Evolutionary conservation across 2,888 invertebrate species (phyloP), one percentile per base, ranked within the genome.

Genomic region (Mythimna loreyi): DNA sequence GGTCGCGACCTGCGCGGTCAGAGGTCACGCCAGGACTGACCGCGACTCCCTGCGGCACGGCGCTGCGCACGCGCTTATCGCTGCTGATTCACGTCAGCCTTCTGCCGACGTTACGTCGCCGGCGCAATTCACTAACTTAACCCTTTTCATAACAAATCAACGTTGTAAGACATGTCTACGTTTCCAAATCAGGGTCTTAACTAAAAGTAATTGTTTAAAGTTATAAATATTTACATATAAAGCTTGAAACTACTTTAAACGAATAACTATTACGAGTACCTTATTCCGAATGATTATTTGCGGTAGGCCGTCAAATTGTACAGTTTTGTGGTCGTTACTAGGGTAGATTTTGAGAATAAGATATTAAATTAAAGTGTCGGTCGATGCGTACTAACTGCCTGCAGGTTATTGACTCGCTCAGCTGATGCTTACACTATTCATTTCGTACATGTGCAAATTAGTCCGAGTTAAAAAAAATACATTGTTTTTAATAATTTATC

Each of bases 11-110:
- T 85, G 77, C 83, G 81, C 92, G 92, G 93, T 92, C 93, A 92
- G 92, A 92, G 94, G 94, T 94, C 93, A 92, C 85, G 80, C 83
- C 86, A 85, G 84, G 72, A 92, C 93, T 92, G 93, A 79, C 82
- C 80, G 79, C 52, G 25, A 69, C 28, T 43, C 6, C 50, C 28
- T 36, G 55, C 2, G 67, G 78, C 75, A 65, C 82, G 72, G 68
- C 82, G 76, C 49, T 40, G 66, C 71, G 83, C 76, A 83, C 50
- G 66, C 76, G 80, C 88, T 90, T 89, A 92, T 92, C 93, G 85
- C 80, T 40, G 66, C 89, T 92, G 92, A 93, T 87, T 92, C 93
- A 92, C 82, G 73, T 56, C 81, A 79, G 55, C 78, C 77, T 73
- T 75, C 68, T 68, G 72, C 52, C 63, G 62, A 49, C 60, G 62